phyloP scores from a whole-genome alignment of 2,113 vertebrate genomes.

The Pholis gunnellus region DNA sequence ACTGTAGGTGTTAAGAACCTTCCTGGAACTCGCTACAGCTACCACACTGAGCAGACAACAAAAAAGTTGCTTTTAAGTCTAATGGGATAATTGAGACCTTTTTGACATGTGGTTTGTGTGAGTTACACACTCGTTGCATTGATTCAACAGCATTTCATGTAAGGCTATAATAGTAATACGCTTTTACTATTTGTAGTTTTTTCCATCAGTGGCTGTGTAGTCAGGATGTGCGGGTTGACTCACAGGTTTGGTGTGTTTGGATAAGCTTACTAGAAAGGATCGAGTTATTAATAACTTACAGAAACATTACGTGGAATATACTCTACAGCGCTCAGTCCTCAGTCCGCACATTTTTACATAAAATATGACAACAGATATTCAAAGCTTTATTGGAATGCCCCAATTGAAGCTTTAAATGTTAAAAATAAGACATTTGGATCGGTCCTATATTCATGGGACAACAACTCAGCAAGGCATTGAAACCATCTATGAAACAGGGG shows the following conservation, averaged over 20 bases:
- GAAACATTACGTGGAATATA: no score
- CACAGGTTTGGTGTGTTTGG: no score
- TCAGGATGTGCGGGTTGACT: no score
- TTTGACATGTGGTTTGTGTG: background rate
- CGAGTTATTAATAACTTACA: background rate
- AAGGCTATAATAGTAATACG: background rate
- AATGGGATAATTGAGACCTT: background rate
- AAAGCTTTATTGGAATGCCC: background rate
- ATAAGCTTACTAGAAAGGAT: no score
- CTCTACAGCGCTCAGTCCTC: background rate
- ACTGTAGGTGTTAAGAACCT: background rate
- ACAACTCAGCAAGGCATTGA: background rate
- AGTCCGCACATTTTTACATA: background rate
- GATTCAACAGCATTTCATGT: background rate
- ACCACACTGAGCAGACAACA: background rate
- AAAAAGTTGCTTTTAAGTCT: background rate
- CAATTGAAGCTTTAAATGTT: background rate
- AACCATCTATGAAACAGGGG: background rate
- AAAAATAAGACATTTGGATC: background rate
- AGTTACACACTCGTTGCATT: background rate
- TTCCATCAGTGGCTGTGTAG: no score
- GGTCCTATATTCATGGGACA: background rate
- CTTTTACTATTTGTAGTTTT: background rate
- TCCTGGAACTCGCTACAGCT: background rate
- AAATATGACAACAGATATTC: background rate